These are phyloP conservation scores for Chamaetylas fuelleborni DNA, from an alignment of 2,113 vertebrate genomes.

Conservation along the genomic window DNA sequence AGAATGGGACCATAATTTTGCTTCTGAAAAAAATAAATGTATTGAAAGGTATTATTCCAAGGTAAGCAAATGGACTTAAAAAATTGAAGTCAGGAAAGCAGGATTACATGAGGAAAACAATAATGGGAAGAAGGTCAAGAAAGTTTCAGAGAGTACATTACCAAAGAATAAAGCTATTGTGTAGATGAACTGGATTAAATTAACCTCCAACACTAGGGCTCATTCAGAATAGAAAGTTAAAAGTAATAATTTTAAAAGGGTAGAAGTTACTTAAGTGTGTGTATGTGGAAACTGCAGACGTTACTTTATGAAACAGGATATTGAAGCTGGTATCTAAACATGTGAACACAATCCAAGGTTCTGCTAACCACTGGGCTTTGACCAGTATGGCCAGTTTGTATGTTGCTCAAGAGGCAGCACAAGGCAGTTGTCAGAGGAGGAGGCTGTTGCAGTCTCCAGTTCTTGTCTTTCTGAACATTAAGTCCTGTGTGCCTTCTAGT, in stretches of 20 bases:
- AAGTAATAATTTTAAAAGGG: neutral
- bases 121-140: neutral
- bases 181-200: neutral
- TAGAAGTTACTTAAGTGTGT: neutral
- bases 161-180: neutral
- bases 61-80: neutral
- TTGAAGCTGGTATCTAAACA: neutral
- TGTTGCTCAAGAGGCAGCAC: neutral
- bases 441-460: neutral
- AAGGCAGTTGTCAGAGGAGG: neutral
- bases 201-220: neutral
- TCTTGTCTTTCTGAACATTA: neutral
- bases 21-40: neutral
- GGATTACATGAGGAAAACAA: neutral
- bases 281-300: neutral
- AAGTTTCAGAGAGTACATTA: neutral
- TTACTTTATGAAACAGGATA: neutral
- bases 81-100: neutral
- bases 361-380: neutral
- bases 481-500: neutral
- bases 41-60: neutral
- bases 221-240: neutral
- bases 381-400: neutral
- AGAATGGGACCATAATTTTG: neutral
- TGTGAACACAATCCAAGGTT: neutral